phyloP scores from a whole-genome alignment of 23 tunicate species.

The Halocynthia aurantium region DNA sequence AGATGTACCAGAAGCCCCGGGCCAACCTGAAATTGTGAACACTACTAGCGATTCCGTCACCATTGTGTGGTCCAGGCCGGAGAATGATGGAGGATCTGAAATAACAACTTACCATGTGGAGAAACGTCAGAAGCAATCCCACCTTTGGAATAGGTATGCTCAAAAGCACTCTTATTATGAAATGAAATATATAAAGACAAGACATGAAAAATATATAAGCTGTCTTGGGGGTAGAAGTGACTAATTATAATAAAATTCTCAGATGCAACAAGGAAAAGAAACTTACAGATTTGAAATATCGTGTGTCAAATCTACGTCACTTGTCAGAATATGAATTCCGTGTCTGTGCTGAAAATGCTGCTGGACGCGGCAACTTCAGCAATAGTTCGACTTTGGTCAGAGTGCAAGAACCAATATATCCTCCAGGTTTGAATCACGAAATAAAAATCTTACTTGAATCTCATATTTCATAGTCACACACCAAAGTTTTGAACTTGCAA shows the following conservation, averaged over 20 bases:
- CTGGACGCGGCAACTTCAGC: constrained; percentile 74
- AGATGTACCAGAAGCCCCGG: constrained; percentile 26
- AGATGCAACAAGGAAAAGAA: constrained; percentile 56
- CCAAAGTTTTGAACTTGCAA: not conserved
- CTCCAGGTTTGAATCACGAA: constrained; percentile 31
- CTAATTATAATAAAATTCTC: not conserved
- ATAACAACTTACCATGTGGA: constrained; percentile 81
- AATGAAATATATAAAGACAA: not conserved
- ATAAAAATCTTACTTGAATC: not conserved
- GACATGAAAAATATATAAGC: not conserved
- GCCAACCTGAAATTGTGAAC: constrained; percentile 38
- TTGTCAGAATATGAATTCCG: constrained; percentile 57
- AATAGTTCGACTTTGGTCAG: constrained; percentile 41
- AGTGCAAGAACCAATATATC: constrained; percentile 82
- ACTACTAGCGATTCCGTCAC: constrained; percentile 73
- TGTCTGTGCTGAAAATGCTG: constrained; percentile 89
- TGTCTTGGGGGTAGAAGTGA: not conserved
- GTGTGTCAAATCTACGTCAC: constrained; percentile 49
- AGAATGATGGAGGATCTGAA: constrained; percentile 67
- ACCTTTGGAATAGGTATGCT: constrained; percentile 61
- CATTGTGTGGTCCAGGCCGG: constrained; percentile 74
- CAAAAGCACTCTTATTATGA: not conserved
- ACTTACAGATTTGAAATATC: constrained; percentile 54
- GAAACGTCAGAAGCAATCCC: constrained; percentile 77
- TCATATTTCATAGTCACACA: not conserved